Conservation (phyloP, 2,888 invertebrate species). For the Melanostoma mellinum region DNA sequence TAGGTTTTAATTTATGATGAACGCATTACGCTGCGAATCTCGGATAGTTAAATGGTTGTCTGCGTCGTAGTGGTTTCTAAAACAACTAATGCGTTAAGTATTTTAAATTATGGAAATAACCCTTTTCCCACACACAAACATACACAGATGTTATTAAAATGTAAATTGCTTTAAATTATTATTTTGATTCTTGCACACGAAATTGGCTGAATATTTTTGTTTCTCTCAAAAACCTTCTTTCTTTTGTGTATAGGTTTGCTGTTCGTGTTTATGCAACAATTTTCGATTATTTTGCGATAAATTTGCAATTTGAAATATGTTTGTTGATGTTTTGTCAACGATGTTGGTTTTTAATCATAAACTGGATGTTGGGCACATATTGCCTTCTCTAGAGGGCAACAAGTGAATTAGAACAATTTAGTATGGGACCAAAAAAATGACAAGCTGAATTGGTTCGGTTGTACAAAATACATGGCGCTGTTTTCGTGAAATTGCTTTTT, state of each 20-base stretch:
- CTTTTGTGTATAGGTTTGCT: not conserved
- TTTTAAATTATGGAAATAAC: slow-evolving; percentile 41
- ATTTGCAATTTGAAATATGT: slow-evolving; percentile 50
- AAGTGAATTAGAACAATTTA: slow-evolving; percentile 66
- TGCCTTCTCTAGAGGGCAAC: slow-evolving; percentile 35
- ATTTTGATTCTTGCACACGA: not conserved
- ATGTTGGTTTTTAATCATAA: slow-evolving; percentile 55
- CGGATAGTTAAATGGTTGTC: slow-evolving; percentile 59
- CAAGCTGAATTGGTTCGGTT: not conserved
- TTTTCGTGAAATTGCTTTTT: too few species aligned
- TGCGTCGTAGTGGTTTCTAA: slow-evolving; percentile 33
- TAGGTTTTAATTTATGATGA: slow-evolving; percentile 57
- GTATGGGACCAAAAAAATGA: not conserved
- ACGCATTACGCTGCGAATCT: slow-evolving; percentile 59
- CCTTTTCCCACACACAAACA: not conserved
- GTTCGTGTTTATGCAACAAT: slow-evolving; percentile 6
- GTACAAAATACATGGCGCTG: not conserved
- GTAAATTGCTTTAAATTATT: slow-evolving; percentile 56
- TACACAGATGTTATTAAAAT: slow-evolving; percentile 52
- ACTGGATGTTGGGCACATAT: slow-evolving; percentile 7
- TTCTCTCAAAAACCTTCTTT: slow-evolving; percentile 27
- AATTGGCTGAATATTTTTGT: slow-evolving; percentile 19
- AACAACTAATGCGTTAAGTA: slow-evolving; percentile 32
- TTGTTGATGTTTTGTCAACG: not conserved
- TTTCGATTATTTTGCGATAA: slow-evolving; percentile 54